Conservation (phyloP, 2,113 vertebrate genomes). For the Geococcyx californianus region DNA sequence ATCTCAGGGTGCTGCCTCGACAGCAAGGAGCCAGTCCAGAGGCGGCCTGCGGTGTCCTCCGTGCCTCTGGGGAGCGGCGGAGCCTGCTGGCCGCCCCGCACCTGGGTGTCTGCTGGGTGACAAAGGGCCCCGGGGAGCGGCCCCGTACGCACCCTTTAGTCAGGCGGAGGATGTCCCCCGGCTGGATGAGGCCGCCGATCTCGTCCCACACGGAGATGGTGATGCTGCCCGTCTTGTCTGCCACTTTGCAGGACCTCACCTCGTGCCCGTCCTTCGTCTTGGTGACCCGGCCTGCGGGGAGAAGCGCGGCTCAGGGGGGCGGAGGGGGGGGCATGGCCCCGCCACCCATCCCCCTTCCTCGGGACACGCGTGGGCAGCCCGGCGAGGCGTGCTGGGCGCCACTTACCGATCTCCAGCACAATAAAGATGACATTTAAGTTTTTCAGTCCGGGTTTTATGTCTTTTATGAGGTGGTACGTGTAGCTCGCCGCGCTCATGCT, state of each 20-base stretch:
- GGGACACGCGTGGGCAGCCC: not conserved
- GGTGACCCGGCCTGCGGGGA: slow-evolving; percentile 88
- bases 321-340: not conserved
- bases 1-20: not conserved
- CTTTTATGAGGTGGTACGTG: slow-evolving; percentile 88
- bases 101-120: not conserved
- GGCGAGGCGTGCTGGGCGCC: slow-evolving; percentile 20
- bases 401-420: slow-evolving; percentile 99
- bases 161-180: slow-evolving; percentile 96
- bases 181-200: slow-evolving; percentile 92
- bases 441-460: slow-evolving; percentile 96
- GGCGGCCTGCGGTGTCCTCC: not conserved
- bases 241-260: slow-evolving; percentile 96
- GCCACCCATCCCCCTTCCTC: not conserved
- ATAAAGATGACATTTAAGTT: slow-evolving; percentile 99
- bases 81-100: not conserved
- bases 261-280: slow-evolving; percentile 99
- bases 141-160: slow-evolving; percentile 89
- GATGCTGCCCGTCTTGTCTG: slow-evolving; percentile 96
- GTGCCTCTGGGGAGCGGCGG: not conserved
- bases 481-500: slow-evolving; percentile 81
- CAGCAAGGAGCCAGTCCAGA: not conserved
- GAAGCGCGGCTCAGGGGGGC: not conserved
- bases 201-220: slow-evolving; percentile 99
- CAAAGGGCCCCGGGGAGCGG: not conserved